Evolutionary conservation across 2,888 invertebrate species (phyloP).

Genomic region (Nowickia ferox): DNA sequence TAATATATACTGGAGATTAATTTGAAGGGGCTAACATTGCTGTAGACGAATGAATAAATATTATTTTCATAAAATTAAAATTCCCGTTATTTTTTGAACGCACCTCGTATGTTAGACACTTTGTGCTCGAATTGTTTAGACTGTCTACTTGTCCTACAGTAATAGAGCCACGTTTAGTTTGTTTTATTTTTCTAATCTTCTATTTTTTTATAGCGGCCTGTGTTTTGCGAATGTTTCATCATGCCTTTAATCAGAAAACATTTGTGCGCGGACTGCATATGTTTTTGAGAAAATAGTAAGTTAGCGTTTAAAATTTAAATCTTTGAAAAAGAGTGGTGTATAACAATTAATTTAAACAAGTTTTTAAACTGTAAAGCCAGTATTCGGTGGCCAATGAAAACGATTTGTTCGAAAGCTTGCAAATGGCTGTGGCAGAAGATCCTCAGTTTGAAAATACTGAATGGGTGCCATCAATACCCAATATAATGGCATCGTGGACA

Average conservation of each 20-base stretch:
- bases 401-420: slow-evolving; percentile 78
- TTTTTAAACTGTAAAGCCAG: slow-evolving; percentile 78
- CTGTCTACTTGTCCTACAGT: not conserved
- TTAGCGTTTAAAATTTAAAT: slow-evolving; percentile 62
- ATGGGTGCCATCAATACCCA: slow-evolving; percentile 82
- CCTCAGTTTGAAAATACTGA: slow-evolving; percentile 64
- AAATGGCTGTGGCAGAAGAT: slow-evolving; percentile 76
- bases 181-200: not conserved
- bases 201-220: slow-evolving; percentile 76
- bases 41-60: too few relatives aligned
- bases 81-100: too few relatives aligned
- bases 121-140: too few relatives aligned
- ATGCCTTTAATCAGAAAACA: slow-evolving; percentile 79
- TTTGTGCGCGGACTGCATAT: slow-evolving; percentile 78
- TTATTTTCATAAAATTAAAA: too few relatives aligned
- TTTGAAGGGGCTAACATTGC: too few relatives aligned
- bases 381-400: slow-evolving; percentile 80
- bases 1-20: too few relatives aligned
- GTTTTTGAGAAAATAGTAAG: slow-evolving; percentile 81
- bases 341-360: slow-evolving; percentile 80
- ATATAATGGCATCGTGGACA: slow-evolving; percentile 86
- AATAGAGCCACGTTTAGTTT: not conserved
- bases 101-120: too few relatives aligned
- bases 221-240: slow-evolving; percentile 81
- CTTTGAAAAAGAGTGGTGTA: slow-evolving; percentile 74